Percentiles rank a stretch among this genome's conserved stretches.
These are phyloP conservation scores for Psophia crepitans DNA, from an alignment of 2,113 vertebrate genomes.

Conservation along the genomic window DNA sequence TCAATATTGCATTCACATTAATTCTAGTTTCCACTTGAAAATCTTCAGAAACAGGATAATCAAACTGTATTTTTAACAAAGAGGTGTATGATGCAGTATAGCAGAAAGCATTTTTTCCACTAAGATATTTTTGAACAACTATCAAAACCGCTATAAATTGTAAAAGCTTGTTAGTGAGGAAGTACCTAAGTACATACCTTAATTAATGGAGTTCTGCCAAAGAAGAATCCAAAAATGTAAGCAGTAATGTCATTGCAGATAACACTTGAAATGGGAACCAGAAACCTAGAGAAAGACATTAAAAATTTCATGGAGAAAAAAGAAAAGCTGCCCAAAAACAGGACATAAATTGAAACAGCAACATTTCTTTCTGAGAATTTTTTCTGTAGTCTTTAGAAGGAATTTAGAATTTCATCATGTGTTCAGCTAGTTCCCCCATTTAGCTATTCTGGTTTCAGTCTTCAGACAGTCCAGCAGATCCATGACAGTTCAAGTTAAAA, in stretches of 20 bases:
- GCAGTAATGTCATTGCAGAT: conserved; percentile 98
- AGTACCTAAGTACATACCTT: conserved; percentile 80
- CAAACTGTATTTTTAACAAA: neutral
- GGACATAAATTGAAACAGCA: neutral
- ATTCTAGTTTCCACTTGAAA: neutral
- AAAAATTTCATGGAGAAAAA: neutral
- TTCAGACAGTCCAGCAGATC: neutral
- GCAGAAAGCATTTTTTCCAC: neutral
- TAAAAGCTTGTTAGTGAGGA: neutral
- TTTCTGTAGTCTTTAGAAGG: neutral
- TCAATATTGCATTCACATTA: neutral
- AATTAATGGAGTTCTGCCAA: conserved; percentile 95
- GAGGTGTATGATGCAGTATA: neutral
- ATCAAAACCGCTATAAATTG: neutral
- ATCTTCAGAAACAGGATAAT: neutral
- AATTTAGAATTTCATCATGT: neutral
- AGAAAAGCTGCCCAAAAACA: neutral
- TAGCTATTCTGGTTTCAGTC: neutral
- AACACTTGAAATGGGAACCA: conserved; percentile 95
- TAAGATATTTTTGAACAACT: neutral
- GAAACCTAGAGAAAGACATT: conserved; percentile 81
- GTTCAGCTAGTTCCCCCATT: neutral
- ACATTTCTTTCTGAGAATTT: neutral
- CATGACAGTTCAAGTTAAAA: neutral
- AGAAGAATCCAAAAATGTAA: conserved; percentile 98